Evolutionary conservation across 2,888 invertebrate species (phyloP), one percentile per base, ranked within the genome.

Genomic region (Netelia fuscicornis): DNA sequence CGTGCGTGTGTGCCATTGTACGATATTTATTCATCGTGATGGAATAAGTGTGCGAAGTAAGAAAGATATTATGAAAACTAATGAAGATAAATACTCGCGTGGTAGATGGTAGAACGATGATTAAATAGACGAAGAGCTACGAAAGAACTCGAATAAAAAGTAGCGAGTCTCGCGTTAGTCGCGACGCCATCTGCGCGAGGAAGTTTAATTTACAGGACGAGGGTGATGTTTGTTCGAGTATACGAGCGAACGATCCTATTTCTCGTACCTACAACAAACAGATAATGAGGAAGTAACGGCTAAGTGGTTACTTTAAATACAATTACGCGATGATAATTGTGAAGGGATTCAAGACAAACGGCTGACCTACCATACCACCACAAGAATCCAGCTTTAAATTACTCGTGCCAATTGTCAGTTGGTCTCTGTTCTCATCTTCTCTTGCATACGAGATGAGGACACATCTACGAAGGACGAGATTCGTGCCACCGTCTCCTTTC

Each of bases 41-140:
- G 20, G 58, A 20, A 20, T 10, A 58, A 20, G 58, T 23, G 58
- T 6, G 58, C 58, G 17, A 58, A 20, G 20, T 58, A 72, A 67
- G 81, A 72, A 23, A 72, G 10, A 68, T 84, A 81, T 84, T 81
- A 81, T 72, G 81, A 44, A 68, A 84, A 81, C 81, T 84, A 81
- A 84, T 81, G 84, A 81, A 80, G 81, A 84, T 84, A 67, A 77
- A 84, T 81, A 81, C 76, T 44, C 62, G 10, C 10, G 25, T 54
- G 54, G 58, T 76, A 71, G 67, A 58, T 52, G 42, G 58, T 37
- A 52, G 54, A 67, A 81, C 13, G 67, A 67, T 30, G 76, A 81
- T 80, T 75, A 70, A 80, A 71, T 64, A 52, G 64, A 84, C 72
- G 81, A 54, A 60, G 42, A 37, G 52, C 72, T 37, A 20, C 70